A percentile compares a stretch with the other conserved stretches of the same genome.
Conservation (phyloP, 2,113 vertebrate genomes). For the Pholis gunnellus region DNA sequence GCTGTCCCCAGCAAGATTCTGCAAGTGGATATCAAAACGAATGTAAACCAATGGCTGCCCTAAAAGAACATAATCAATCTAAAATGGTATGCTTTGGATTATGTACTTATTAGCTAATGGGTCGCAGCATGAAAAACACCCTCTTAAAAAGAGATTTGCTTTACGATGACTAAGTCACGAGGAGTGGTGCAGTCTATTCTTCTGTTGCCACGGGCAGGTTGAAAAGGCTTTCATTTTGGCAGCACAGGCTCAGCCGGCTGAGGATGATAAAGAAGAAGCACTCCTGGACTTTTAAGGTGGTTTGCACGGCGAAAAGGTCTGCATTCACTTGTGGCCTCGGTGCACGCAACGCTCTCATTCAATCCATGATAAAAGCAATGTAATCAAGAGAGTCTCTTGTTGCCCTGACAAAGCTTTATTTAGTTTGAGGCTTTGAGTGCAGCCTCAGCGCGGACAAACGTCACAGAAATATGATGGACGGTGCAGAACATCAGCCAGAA, state of each 20-base stretch:
- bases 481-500: constrained; percentile 17
- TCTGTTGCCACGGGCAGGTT: constrained; percentile 8
- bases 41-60: background rate
- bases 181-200: background rate
- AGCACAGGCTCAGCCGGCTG: background rate
- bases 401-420: constrained; percentile 26
- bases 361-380: constrained; percentile 5
- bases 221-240: constrained; percentile 42
- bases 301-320: background rate
- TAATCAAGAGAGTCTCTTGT: background rate
- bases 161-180: constrained; percentile 7
- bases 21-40: background rate
- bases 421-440: constrained; percentile 33
- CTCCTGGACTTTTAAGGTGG: constrained; percentile 23
- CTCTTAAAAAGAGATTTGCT: background rate
- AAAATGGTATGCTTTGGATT: background rate
- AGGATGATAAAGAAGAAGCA: constrained; percentile 27
- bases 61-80: constrained; percentile 4
- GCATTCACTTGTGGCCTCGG: constrained; percentile 8
- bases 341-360: constrained; percentile 14
- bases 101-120: constrained; percentile 9
- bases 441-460: background rate
- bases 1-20: background rate
- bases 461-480: constrained; percentile 1
- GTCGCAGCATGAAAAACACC: constrained; percentile 5